Conservation (phyloP, 2,797 vertebrate genomes). For the Eidolon dupreanum region DNA sequence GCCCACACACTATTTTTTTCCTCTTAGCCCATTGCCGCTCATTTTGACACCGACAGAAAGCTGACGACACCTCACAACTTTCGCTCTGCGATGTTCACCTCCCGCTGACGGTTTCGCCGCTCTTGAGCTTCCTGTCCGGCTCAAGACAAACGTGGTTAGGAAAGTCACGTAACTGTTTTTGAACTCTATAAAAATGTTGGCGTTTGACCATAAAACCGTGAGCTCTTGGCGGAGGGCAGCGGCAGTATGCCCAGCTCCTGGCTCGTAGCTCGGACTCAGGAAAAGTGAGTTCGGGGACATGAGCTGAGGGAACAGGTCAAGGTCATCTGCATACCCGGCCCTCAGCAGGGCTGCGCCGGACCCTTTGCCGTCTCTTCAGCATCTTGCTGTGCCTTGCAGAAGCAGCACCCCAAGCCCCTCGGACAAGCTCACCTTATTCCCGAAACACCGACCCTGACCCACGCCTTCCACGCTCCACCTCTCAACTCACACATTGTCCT, state of each 20-base stretch:
- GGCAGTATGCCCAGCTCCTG: rapidly evolving
- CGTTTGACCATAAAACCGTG: neutral
- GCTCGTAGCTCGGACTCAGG: rapidly evolving
- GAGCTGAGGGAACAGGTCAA: neutral
- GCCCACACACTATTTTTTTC: too few species aligned
- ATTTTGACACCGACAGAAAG: neutral
- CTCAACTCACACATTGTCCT: neutral
- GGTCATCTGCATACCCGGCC: rapidly evolving
- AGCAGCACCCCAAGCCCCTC: rapidly evolving
- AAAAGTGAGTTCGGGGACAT: neutral
- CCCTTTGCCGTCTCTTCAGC: neutral
- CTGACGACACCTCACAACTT: neutral
- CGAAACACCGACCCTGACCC: neutral
- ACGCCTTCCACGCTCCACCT: neutral
- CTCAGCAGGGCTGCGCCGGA: too few species aligned
- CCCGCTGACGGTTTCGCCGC: neutral
- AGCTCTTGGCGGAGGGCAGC: neutral
- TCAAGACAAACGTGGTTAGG: neutral
- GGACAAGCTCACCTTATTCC: neutral
- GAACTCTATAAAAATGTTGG: neutral
- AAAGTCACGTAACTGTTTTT: neutral
- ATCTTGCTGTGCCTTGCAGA: rapidly evolving
- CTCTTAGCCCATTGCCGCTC: neutral
- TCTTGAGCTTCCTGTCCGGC: neutral
- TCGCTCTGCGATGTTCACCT: neutral